Evolutionary conservation across 2,888 invertebrate genomes (phyloP), one percentile per base, ranked within the genome.

Genomic region (Deilephila porcellus): DNA sequence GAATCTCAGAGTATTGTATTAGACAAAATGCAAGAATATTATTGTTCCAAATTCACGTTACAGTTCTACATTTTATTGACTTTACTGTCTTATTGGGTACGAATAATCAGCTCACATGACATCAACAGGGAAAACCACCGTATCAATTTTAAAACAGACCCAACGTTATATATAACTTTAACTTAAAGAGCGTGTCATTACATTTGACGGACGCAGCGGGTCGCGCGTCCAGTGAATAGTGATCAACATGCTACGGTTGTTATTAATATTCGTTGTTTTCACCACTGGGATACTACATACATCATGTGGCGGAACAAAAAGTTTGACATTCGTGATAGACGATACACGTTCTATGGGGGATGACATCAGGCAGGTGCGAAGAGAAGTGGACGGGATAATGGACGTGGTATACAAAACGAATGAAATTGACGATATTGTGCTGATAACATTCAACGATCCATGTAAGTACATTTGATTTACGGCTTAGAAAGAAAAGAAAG

Each of bases 391-490:
- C 19, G 71, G 45, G 1, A 84, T 88, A 7, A 76, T 84, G 72
- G 45, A 87, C 52, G 73, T 79, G 11, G 81, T 86, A 0, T 74
- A 75, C 14, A 83, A 82, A 59, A 70, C 79, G 3, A 84, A 80
- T 72, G 78, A 81, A 29, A 83, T 87, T 4, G 52, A 79, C 37
- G 82, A 88, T 52, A 81, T 85, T 34, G 82, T 88, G 3, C 73
- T 88, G 11, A 84, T 88, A 4, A 87, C 86, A 0, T 82, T 88
- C 45, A 88, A 86, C 67, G 87, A 87, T 79, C 85, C 85, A 77
- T 75, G 88, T 87, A 78, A 78, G 78, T 74, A 11, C 29, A 20
- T 45, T 45, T 45, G 17, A 56, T 62, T 25, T 25, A 25, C 25
- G 25, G 25, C 1, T 25, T 25, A 25, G 25, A 25, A 25, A 25